Percentiles rank a stretch among this genome's conserved stretches.
These are phyloP conservation scores for Drosophila rufa DNA, from an alignment of 1,140 invertebrate species.

Conservation along the genomic window DNA sequence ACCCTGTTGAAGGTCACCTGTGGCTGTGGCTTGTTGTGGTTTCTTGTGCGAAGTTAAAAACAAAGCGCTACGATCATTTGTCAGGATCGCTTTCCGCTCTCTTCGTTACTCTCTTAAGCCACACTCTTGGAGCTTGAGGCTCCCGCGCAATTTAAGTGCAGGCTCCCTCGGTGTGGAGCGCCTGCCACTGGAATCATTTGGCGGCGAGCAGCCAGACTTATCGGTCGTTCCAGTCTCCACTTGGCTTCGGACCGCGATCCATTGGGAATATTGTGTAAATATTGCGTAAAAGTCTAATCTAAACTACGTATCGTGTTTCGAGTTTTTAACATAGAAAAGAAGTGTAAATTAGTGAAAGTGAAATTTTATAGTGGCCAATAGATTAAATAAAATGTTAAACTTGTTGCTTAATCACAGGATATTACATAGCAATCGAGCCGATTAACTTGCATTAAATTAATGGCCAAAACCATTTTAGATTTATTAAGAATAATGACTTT, in stretches of 20 bases:
- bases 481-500: slow-evolving; percentile 13
- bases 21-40: slow-evolving; percentile 3
- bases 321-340: neutral
- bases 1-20: slow-evolving; percentile 40
- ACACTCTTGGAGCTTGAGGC: neutral
- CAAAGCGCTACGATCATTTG: slow-evolving; percentile 5
- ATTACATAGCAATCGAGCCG: slow-evolving; percentile 5
- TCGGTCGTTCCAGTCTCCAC: slow-evolving; percentile 52
- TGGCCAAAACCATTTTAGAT: neutral
- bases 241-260: slow-evolving; percentile 22
- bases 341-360: slow-evolving; percentile 14
- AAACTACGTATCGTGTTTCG: neutral
- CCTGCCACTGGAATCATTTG: slow-evolving; percentile 45
- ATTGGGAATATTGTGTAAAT: slow-evolving; percentile 36
- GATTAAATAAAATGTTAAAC: slow-evolving; percentile 1
- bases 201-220: slow-evolving; percentile 42
- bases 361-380: neutral
- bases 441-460: slow-evolving; percentile 1
- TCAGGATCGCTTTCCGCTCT: slow-evolving; percentile 22
- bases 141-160: neutral
- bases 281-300: slow-evolving; percentile 9
- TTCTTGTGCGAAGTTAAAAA: slow-evolving; percentile 3
- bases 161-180: slow-evolving; percentile 31
- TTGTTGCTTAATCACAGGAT: slow-evolving; percentile 13
- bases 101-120: slow-evolving; percentile 12